phyloP scores from a whole-genome alignment of 2,797 vertebrate genomes.

The Melanitta fusca region DNA sequence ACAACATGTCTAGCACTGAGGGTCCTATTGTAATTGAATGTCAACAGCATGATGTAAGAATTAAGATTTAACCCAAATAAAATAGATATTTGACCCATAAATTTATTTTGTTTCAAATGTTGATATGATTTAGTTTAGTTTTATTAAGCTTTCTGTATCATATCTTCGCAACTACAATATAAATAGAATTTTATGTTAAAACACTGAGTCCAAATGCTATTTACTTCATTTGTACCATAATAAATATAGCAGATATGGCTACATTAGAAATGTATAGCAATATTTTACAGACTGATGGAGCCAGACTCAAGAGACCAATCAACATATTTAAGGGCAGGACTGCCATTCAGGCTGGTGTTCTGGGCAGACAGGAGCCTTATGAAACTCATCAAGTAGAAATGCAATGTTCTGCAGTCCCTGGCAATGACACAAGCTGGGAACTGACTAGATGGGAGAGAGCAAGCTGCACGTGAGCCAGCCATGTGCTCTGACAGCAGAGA shows the following conservation, averaged over 20 bases:
- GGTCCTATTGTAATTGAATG: neutral
- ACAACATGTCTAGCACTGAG: neutral
- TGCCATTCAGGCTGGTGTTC: neutral
- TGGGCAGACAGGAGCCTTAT: neutral
- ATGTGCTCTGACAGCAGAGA: neutral
- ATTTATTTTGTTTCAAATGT: neutral
- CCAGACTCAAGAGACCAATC: neutral
- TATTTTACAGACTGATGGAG: neutral
- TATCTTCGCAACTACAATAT: neutral
- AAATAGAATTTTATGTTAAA: neutral
- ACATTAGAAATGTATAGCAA: neutral
- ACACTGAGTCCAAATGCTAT: neutral
- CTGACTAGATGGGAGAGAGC: neutral
- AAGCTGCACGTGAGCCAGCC: neutral
- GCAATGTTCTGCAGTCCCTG: neutral
- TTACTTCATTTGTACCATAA: neutral
- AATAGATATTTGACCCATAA: neutral
- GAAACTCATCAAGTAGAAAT: neutral
- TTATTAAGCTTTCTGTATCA: constrained; percentile 1
- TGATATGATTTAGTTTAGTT: neutral
- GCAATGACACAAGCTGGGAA: neutral
- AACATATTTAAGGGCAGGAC: neutral
- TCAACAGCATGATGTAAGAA: neutral
- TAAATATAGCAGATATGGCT: neutral
- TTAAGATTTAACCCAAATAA: neutral